These are phyloP conservation scores for Acholoe squamosa DNA, from an alignment of 2,888 invertebrate genomes.

Conservation along the genomic window DNA sequence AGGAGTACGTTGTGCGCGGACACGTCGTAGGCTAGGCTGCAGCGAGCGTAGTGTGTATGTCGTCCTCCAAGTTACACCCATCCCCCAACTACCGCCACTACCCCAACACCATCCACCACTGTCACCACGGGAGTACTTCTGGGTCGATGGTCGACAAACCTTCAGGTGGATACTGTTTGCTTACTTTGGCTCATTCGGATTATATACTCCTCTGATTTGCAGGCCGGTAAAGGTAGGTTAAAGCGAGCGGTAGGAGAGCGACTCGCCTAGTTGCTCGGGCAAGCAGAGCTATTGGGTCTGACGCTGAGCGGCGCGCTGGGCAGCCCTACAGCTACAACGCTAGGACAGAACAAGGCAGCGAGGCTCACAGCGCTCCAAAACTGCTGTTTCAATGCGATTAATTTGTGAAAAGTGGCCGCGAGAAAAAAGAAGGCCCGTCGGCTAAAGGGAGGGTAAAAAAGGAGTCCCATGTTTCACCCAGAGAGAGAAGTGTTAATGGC, in stretches of 20 bases:
- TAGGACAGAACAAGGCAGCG: background rate
- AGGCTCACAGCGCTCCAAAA: background rate
- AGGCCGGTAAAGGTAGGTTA: background rate
- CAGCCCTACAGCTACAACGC: background rate
- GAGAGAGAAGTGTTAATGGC: background rate
- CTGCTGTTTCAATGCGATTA: slow-evolving; percentile 15
- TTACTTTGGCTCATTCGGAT: slow-evolving; percentile 34
- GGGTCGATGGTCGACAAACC: slow-evolving; percentile 17
- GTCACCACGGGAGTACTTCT: slow-evolving; percentile 45
- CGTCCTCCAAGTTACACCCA: background rate
- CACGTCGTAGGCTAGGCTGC: background rate
- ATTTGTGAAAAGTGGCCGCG: slow-evolving; percentile 33
- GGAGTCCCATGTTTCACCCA: background rate
- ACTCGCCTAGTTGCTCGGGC: background rate
- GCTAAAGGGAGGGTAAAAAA: background rate
- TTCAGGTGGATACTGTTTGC: slow-evolving; percentile 54
- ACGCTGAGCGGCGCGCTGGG: background rate
- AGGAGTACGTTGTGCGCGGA: slow-evolving; percentile 51
- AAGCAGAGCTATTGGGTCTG: background rate
- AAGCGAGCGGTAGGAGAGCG: background rate
- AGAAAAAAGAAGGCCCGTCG: background rate
- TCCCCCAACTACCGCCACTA: background rate
- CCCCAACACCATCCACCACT: background rate
- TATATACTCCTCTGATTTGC: slow-evolving; percentile 12
- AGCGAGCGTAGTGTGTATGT: background rate